These are phyloP conservation scores for Neoitamus cyanurus DNA, from an alignment of 2,888 invertebrate genomes.

Conservation along the genomic window DNA sequence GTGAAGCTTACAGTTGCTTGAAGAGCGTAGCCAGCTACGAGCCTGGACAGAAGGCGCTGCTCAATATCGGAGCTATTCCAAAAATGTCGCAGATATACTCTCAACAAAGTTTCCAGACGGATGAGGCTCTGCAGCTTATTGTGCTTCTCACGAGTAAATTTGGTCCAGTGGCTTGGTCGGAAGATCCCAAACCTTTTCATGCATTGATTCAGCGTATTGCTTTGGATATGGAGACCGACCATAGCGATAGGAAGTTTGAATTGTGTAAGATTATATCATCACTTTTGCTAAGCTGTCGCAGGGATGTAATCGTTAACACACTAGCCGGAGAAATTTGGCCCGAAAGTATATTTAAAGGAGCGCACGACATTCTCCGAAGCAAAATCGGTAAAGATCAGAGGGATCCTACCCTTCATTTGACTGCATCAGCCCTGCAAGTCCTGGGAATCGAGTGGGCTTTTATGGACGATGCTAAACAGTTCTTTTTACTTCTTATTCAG, in stretches of 20 bases:
- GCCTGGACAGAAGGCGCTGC: conserved; percentile 82
- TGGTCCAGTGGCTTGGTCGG: conserved; percentile 81
- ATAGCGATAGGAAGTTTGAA: conserved; percentile 90
- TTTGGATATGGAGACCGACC: conserved; percentile 88
- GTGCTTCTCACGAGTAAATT: conserved; percentile 79
- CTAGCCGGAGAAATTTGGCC: conserved; percentile 84
- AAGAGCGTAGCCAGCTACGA: conserved; percentile 83
- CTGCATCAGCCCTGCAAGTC: conserved; percentile 82
- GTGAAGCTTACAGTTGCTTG: conserved; percentile 86
- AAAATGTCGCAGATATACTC: conserved; percentile 89
- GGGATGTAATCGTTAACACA: conserved; percentile 73
- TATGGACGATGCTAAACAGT: conserved; percentile 81
- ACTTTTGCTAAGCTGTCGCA: conserved; percentile 78
- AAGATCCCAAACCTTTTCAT: conserved; percentile 82
- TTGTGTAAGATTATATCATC: conserved; percentile 83
- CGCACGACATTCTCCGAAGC: conserved; percentile 85
- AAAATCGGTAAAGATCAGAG: conserved; percentile 89
- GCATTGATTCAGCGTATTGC: conserved; percentile 84
- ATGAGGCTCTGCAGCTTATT: conserved; percentile 85
- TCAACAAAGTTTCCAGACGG: conserved; percentile 89
- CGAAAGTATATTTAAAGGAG: conserved; percentile 81
- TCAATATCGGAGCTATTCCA: conserved; percentile 80
- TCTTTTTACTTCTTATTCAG: conserved; percentile 86
- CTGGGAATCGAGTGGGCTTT: conserved; percentile 88
- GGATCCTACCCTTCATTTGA: conserved; percentile 87